These are phyloP conservation scores for Hydraecia micacea DNA, from an alignment of 2,888 invertebrate species.

Conservation along the genomic window DNA sequence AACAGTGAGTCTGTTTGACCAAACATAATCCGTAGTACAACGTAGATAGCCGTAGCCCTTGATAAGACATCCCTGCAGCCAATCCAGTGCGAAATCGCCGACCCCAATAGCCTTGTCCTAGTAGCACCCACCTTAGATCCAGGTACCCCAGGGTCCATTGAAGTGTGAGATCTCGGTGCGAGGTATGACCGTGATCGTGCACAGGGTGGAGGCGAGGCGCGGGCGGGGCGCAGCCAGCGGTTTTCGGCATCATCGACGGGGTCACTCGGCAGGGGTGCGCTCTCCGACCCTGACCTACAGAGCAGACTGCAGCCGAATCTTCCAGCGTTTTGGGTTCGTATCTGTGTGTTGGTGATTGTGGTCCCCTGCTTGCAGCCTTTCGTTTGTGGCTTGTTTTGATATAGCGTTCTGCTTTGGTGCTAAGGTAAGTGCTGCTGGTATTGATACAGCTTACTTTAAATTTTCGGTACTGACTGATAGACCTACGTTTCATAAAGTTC, in stretches of 20 bases:
- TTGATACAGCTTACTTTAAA: background rate
- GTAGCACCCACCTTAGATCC: constrained; percentile 40
- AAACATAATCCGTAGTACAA: constrained; percentile 22
- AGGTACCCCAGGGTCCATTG: constrained; percentile 56
- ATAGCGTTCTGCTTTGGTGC: constrained; percentile 39
- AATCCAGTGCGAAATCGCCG: constrained; percentile 10
- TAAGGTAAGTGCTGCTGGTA: constrained; percentile 40
- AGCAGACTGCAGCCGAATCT: constrained; percentile 82
- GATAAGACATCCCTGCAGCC: constrained; percentile 17
- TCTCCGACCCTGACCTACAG: constrained; percentile 86
- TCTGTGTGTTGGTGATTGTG: constrained; percentile 52
- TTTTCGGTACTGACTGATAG: background rate
- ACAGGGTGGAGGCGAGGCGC: constrained; percentile 76
- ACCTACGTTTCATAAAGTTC: background rate
- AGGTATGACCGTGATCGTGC: constrained; percentile 71
- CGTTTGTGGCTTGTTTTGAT: constrained; percentile 42
- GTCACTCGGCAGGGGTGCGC: constrained; percentile 83
- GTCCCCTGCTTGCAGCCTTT: constrained; percentile 48
- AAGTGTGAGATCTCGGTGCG: constrained; percentile 74
- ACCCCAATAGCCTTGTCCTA: constrained; percentile 11
- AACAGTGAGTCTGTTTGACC: constrained; percentile 34
- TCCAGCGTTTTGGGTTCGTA: constrained; percentile 86
- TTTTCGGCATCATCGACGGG: constrained; percentile 76
- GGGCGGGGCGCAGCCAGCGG: constrained; percentile 80
- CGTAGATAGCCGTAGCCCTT: constrained; percentile 33